phyloP scores from a whole-genome alignment of 2,888 invertebrate genomes.

The Leucophenga montana region DNA sequence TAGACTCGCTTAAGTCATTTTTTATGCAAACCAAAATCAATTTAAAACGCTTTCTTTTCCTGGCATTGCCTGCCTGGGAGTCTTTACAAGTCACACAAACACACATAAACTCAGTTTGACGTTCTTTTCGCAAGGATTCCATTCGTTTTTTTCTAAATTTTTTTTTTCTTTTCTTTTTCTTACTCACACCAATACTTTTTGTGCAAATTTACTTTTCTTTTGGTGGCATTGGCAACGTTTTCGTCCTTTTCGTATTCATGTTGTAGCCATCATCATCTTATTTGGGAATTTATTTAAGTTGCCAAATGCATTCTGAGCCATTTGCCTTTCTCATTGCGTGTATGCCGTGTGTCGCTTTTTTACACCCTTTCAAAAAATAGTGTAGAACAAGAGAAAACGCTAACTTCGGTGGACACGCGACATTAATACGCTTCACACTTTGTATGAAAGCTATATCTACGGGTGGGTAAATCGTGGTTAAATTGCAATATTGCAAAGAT shows the following conservation, averaged over 20 bases:
- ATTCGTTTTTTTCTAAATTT: too few relatives aligned
- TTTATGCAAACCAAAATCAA: slow-evolving; percentile 22
- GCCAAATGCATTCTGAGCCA: slow-evolving; percentile 11
- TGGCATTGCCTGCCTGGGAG: not conserved
- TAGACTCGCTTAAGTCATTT: not conserved
- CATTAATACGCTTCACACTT: too few relatives aligned
- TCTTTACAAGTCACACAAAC: too few relatives aligned
- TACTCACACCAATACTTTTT: not conserved
- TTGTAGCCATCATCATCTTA: not conserved
- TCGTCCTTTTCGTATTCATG: not conserved
- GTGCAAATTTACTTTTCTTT: slow-evolving; percentile 1
- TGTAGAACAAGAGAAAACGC: too few relatives aligned
- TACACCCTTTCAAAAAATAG: not conserved
- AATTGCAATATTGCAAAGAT: too few relatives aligned
- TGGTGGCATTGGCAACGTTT: not conserved
- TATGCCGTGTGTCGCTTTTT: not conserved
- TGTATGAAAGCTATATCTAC: too few relatives aligned
- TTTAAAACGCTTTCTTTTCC: slow-evolving; percentile 17
- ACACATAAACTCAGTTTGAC: too few relatives aligned
- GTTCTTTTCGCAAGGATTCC: too few relatives aligned
- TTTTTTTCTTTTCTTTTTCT: slow-evolving; percentile 3
- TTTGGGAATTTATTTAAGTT: slow-evolving; percentile 16
- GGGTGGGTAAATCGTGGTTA: too few relatives aligned
- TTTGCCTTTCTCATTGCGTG: slow-evolving; percentile 3
- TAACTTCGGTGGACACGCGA: too few relatives aligned